Evolutionary conservation across 2,113 vertebrate genomes (phyloP), one percentile per base, ranked within the genome.

Genomic region (Danionella cerebrum): DNA sequence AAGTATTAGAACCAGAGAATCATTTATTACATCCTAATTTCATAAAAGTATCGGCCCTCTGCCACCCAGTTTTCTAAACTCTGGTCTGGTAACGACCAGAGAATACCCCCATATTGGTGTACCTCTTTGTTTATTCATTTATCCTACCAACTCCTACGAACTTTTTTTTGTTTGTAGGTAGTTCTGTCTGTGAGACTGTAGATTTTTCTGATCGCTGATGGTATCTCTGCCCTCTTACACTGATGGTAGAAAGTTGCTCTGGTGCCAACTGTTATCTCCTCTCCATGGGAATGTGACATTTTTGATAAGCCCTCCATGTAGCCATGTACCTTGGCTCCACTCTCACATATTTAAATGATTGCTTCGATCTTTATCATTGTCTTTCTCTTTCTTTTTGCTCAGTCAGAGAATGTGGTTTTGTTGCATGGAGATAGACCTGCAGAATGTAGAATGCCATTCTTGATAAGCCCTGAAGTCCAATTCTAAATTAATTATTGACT

Each of bases 181-280:
- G 29, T 9, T n/a, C n/a, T n/a, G n/a, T n/a, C n/a, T 66, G 38
- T 66, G 22, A 51, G 48, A 51, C 35, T 39, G 24, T 51, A 41
- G 31, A 52, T 67, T 5, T 24, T 29, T 19, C 5, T 36, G 50
- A 41, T 53, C 27, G 11, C 24, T 47, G 51, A 67, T 71, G 18
- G 11, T 19, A 14, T 9, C 5, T 1, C 9, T 6, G 65, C 54
- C 9, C 50, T 12, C 10, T 5, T 9, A n/a, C 38, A 42, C 48
- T 50, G 29, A 6, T 27, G 33, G 33, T 48, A 11, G 6, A 5
- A 3, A 22, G n/a, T 35, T n/a, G 21, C 19, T 58, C 41, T 18
- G 41, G 16, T 24, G 18, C 45, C 47, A 39, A 18, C 18, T 14
- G 63, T 71, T 71, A 71, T 75, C 69, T 64, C n/a, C n/a, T 27